These are phyloP conservation scores for Melanostoma mellinum DNA, from an alignment of 2,888 invertebrate species.

Conservation along the genomic window DNA sequence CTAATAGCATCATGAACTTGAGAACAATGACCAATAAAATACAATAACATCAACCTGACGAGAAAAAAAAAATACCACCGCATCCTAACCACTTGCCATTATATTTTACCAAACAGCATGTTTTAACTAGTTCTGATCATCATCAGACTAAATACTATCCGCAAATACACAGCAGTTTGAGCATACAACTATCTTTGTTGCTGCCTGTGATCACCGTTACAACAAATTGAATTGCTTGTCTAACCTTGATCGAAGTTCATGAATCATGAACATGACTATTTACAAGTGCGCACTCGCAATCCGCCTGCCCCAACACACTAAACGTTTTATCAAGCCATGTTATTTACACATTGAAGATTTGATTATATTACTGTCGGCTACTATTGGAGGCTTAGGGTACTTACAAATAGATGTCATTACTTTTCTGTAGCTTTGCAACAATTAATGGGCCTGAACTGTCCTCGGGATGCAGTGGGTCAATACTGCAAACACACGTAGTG, in stretches of 20 bases:
- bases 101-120: no score
- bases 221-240: conserved; percentile 34
- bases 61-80: no score
- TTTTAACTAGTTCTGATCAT: no score
- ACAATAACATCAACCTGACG: no score
- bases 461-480: conserved; percentile 18
- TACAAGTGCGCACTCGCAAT: neutral
- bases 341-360: neutral
- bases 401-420: conserved; percentile 21
- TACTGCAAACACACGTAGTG: neutral
- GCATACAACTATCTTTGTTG: neutral
- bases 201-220: conserved; percentile 38
- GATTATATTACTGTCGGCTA: neutral
- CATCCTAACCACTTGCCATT: no score
- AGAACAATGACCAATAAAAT: no score
- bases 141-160: neutral
- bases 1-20: no score
- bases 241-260: conserved; percentile 66
- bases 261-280: conserved; percentile 4
- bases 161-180: neutral
- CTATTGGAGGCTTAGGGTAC: conserved; percentile 17
- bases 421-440: neutral
- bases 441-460: conserved; percentile 8
- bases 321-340: no score
- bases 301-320: no score